A percentile compares a stretch with the other conserved stretches of the same genome.
These are phyloP conservation scores for Tachina lurida DNA, from an alignment of 2,888 invertebrate species.

Conservation along the genomic window DNA sequence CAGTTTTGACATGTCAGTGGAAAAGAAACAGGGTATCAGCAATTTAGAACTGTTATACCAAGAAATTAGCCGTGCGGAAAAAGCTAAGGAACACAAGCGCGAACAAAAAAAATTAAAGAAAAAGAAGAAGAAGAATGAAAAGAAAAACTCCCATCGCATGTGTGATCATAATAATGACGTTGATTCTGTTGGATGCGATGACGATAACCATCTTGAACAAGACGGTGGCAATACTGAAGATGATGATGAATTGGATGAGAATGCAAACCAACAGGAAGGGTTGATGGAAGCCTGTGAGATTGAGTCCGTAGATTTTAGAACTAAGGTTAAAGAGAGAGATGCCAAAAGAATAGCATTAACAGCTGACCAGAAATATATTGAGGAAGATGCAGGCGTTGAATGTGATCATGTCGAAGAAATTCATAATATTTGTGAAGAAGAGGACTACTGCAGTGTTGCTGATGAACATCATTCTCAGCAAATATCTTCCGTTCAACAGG, in stretches of 20 bases:
- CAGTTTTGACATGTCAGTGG: slow-evolving; percentile 95
- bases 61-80: slow-evolving; percentile 93
- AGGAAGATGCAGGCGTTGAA: slow-evolving; percentile 68
- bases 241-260: slow-evolving; percentile 68
- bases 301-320: slow-evolving; percentile 61
- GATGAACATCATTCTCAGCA: slow-evolving; percentile 57
- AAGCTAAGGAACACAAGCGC: slow-evolving; percentile 91
- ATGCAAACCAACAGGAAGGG: slow-evolving; percentile 25
- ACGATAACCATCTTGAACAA: slow-evolving; percentile 79
- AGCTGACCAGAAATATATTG: slow-evolving; percentile 60
- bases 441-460: slow-evolving; percentile 61
- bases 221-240: slow-evolving; percentile 75
- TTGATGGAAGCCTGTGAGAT: slow-evolving; percentile 23
- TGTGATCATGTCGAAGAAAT: slow-evolving; percentile 59
- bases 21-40: slow-evolving; percentile 93
- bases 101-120: slow-evolving; percentile 93
- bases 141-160: slow-evolving; percentile 78
- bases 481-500: slow-evolving; percentile 52
- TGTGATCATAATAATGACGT: slow-evolving; percentile 74
- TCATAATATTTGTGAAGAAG: slow-evolving; percentile 60
- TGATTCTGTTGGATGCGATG: slow-evolving; percentile 81
- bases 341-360: slow-evolving; percentile 25
- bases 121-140: slow-evolving; percentile 88
- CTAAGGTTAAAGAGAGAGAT: slow-evolving; percentile 55
- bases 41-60: slow-evolving; percentile 94